These are phyloP conservation scores for Drosophila cardini DNA, from an alignment of 1,140 invertebrate species.

Conservation along the genomic window DNA sequence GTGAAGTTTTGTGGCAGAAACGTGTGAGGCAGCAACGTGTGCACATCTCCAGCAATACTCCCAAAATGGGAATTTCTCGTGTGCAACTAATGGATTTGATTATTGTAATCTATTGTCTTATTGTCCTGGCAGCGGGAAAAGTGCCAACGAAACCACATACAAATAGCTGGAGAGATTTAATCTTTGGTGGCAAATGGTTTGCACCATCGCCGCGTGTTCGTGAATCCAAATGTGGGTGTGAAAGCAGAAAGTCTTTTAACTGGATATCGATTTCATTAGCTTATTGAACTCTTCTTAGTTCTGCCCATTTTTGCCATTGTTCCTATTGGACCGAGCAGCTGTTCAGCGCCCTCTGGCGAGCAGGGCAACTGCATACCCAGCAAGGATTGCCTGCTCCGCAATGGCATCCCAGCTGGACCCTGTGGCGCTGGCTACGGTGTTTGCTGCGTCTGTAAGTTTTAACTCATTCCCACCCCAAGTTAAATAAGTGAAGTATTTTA, in stretches of 20 bases:
- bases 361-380: slow-evolving; percentile 91
- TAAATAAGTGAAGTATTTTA: background rate
- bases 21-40: slow-evolving; percentile 50
- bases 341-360: slow-evolving; percentile 89
- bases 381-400: slow-evolving; percentile 88
- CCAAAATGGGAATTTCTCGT: slow-evolving; percentile 17
- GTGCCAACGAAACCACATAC: slow-evolving; percentile 46
- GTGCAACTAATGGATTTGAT: slow-evolving; percentile 7
- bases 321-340: slow-evolving; percentile 89
- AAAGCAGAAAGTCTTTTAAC: too few species aligned
- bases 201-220: slow-evolving; percentile 53
- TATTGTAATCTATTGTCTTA: slow-evolving; percentile 14
- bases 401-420: slow-evolving; percentile 89
- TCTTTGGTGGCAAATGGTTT: slow-evolving; percentile 76
- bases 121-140: slow-evolving; percentile 54
- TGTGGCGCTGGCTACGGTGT: slow-evolving; percentile 88
- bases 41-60: slow-evolving; percentile 36
- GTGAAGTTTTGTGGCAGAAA: slow-evolving; percentile 44
- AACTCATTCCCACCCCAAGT: background rate
- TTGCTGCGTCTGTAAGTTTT: slow-evolving; percentile 81
- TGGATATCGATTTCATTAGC: slow-evolving; percentile 4
- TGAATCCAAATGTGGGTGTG: slow-evolving; percentile 74
- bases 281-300: slow-evolving; percentile 85
- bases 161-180: slow-evolving; percentile 70
- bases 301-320: slow-evolving; percentile 91